Evolutionary conservation across 2,888 invertebrate genomes (phyloP), one percentile per base, ranked within the genome.

Genomic region (Patella depressa): DNA sequence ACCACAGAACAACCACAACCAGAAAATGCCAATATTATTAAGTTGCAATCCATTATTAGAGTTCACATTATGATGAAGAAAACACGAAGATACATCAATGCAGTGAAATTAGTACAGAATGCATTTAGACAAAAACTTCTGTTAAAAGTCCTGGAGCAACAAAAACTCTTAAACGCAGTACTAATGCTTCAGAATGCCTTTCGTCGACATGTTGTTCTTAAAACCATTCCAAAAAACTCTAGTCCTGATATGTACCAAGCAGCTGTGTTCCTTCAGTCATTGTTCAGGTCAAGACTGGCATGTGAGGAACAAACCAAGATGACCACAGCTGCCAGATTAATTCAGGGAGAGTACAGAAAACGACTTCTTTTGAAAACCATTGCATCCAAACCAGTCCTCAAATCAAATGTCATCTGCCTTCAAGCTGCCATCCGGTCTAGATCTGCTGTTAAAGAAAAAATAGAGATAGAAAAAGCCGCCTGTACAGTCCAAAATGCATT

Each of bases 171-270:
- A 11, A 65, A 65, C 24, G 19, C 65, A 24, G 65, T 65, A 24
- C 65, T 65, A 9, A 24, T 65, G 65, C 65, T 65, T 19, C 65
- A 65, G 24, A 65, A 65, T 65, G 65, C 65, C 24, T 65, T 65
- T 15, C 65, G 65, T 19, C 19, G 65, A 65, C 65, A 65, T 65
- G 65, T 65, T 7, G 65, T 65, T 24, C 65, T 65, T 4, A 65
- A 65, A 65, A 65, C 65, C 11, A 24, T 65, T 19, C 65, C 65
- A 0, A 65, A 65, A 65, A 24, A 19, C 19, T 65, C 65, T 65
- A 24, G 14, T 65, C 65, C 65, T 65, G 24, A n/a, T 12, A 3
- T 65, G 65, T 65, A 65, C 65, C 19, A 24, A 65, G 11, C 65
- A 14, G 65, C 65, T 65, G 65, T 65, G 19, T 65, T 65, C 65